Evolutionary conservation across 1,140 invertebrate genomes (phyloP).

Genomic region (Microplitis mediator): DNA sequence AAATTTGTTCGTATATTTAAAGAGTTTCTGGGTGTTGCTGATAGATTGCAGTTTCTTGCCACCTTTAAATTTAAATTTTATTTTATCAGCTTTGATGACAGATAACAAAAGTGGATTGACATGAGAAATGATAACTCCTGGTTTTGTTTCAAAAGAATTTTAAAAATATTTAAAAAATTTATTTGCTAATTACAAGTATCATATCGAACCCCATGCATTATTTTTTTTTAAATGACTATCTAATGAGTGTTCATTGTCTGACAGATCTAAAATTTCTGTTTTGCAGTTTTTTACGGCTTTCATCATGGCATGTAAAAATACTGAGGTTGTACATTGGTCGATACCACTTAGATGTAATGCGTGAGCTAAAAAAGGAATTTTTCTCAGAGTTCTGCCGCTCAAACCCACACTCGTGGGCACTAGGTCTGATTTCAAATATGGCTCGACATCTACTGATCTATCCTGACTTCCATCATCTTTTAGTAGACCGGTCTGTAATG

Average conservation of each 20-base stretch:
- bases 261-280: conserved; percentile 25
- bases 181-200: neutral
- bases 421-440: conserved; percentile 32
- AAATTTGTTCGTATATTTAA: neutral
- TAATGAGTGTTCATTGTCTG: neutral
- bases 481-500: conserved; percentile 64
- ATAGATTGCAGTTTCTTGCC: no score
- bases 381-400: conserved; percentile 84
- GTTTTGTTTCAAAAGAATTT: neutral
- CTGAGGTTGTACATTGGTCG: conserved; percentile 33
- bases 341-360: conserved; percentile 59
- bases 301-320: conserved; percentile 51
- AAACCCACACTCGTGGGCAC: conserved; percentile 69
- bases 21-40: no score
- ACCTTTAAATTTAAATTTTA: neutral
- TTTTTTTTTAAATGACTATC: neutral
- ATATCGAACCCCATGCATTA: neutral
- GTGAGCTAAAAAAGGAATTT: conserved; percentile 86
- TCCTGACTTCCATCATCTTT: conserved; percentile 41
- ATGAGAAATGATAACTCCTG: neutral
- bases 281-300: conserved; percentile 45
- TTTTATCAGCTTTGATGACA: neutral
- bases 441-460: no score
- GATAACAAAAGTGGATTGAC: no score
- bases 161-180: neutral